Conservation (phyloP, 2,888 invertebrate species). For the Agonopterix heracliana region DNA sequence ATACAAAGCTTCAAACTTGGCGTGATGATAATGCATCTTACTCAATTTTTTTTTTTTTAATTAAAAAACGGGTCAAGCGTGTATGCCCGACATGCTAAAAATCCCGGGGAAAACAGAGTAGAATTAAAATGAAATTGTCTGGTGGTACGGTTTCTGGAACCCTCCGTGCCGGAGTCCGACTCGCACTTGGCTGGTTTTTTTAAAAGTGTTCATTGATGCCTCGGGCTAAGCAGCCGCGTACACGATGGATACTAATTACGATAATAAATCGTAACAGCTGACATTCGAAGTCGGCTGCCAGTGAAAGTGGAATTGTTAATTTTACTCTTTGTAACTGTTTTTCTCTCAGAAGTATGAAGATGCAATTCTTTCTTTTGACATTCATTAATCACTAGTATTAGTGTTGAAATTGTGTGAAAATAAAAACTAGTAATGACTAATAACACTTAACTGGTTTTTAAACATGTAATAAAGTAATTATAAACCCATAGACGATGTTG, state of each 20-base stretch:
- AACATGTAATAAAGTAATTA: too few relatives aligned
- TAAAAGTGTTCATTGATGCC: constrained; percentile 22
- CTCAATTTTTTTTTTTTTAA: too few relatives aligned
- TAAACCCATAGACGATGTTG: too few relatives aligned
- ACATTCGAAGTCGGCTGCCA: constrained; percentile 16
- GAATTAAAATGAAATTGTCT: too few relatives aligned
- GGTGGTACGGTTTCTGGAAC: too few relatives aligned
- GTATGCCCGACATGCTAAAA: too few relatives aligned
- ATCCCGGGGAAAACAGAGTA: too few relatives aligned
- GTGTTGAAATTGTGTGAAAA: not conserved
- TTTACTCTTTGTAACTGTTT: constrained; percentile 1
- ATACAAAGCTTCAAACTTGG: too few relatives aligned
- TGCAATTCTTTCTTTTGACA: not conserved
- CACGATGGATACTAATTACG: constrained; percentile 7
- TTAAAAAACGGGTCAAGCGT: too few relatives aligned
- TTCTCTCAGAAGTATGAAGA: not conserved
- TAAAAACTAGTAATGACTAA: not conserved
- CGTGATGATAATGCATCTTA: too few relatives aligned
- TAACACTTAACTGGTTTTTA: too few relatives aligned
- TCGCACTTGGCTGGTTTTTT: not conserved
- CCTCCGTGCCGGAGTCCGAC: too few relatives aligned
- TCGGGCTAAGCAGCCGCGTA: constrained; percentile 15
- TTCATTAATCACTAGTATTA: not conserved
- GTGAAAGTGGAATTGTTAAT: constrained; percentile 26
- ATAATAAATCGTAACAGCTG: constrained; percentile 31